Conservation (phyloP, 53 echinoderm and acorn worm species). For the Holothuria leucospilota region DNA sequence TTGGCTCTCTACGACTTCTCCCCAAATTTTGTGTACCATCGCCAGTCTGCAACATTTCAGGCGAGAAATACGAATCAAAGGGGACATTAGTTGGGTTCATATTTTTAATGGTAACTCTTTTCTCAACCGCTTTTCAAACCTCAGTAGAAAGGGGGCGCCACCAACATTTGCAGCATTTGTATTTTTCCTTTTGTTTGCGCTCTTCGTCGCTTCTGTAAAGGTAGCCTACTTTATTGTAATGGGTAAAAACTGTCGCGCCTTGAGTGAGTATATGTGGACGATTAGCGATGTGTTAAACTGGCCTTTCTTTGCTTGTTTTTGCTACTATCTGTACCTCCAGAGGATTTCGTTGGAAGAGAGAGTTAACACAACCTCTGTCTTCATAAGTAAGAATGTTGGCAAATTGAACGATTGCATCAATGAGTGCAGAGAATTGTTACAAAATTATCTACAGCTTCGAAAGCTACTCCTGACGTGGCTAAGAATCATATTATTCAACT, state of each 20-base stretch:
- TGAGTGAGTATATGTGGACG: neutral
- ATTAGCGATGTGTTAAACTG: neutral
- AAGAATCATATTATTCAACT: no score
- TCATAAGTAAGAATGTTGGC: neutral
- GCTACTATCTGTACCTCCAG: slow-evolving; percentile 25
- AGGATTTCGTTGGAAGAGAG: neutral
- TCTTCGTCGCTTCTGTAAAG: neutral
- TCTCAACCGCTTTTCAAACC: no score
- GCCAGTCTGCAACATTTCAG: neutral
- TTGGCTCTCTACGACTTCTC: neutral
- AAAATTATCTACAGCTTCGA: no score
- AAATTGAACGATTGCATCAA: neutral
- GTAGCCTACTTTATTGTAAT: neutral
- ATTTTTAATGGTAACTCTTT: no score
- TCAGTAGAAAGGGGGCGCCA: no score
- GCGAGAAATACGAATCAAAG: no score
- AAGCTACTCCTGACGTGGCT: no score
- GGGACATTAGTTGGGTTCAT: no score
- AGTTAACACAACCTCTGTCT: neutral
- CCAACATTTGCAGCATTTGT: neutral
- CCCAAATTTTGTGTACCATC: neutral
- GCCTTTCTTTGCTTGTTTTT: slow-evolving; percentile 11
- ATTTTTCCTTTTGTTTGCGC: neutral
- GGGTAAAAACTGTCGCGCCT: neutral
- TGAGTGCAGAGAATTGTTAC: no score